phyloP scores from a whole-genome alignment of 2,113 vertebrate species.

The Monopterus albus region DNA sequence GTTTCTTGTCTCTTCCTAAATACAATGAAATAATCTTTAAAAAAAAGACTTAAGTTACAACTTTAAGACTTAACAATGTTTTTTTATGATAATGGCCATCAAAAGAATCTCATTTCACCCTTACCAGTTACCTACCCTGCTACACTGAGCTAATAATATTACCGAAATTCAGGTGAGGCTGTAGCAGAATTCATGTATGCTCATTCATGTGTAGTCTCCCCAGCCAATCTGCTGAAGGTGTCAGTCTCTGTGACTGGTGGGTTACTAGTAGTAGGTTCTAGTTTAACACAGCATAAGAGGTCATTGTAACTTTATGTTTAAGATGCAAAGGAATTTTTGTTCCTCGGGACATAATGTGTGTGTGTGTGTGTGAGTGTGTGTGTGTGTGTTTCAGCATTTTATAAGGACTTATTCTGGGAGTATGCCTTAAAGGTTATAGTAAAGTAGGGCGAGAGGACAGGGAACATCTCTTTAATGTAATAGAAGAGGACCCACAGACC shows the following conservation, averaged over 20 bases:
- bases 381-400: not conserved
- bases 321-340: not conserved
- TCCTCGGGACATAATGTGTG: not conserved
- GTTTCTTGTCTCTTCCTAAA: too few species aligned
- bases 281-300: not conserved
- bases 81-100: too few species aligned
- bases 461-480: slow-evolving; percentile 26
- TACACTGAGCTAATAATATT: not conserved
- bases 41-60: too few species aligned
- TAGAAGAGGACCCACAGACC: slow-evolving; percentile 21
- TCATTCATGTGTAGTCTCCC: too few species aligned
- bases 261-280: not conserved
- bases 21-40: too few species aligned
- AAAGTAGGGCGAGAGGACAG: slow-evolving; percentile 42
- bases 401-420: slow-evolving; percentile 32
- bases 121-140: too few species aligned
- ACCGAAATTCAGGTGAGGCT: not conserved
- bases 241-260: slow-evolving; percentile 11
- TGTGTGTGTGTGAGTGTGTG: not conserved
- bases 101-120: too few species aligned
- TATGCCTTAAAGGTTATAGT: slow-evolving; percentile 26
- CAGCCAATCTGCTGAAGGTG: not conserved
- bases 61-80: too few species aligned
- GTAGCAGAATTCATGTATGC: not conserved
- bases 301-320: not conserved